These are phyloP conservation scores for Betta splendens DNA, from an alignment of 2,797 vertebrate genomes.

Conservation along the genomic window DNA sequence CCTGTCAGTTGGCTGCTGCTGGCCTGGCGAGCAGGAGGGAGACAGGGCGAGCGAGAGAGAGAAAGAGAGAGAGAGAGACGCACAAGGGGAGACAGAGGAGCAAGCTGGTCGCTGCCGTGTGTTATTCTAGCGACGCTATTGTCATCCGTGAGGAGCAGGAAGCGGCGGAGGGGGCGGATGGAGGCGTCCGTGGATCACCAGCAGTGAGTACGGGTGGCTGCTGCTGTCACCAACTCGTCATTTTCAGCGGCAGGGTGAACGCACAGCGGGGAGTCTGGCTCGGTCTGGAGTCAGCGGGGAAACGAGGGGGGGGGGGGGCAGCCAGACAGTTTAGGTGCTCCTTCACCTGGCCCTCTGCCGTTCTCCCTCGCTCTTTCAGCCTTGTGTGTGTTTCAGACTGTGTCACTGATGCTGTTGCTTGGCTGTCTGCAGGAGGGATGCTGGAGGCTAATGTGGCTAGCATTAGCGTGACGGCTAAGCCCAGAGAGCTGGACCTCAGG, in stretches of 20 bases:
- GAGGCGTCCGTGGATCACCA: slow-evolving; percentile 66
- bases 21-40: slow-evolving; percentile 71
- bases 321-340: slow-evolving; percentile 42
- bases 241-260: slow-evolving; percentile 57
- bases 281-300: slow-evolving; percentile 43
- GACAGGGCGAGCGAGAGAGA: slow-evolving; percentile 54
- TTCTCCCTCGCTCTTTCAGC: slow-evolving; percentile 37
- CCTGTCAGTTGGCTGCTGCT: slow-evolving; percentile 86
- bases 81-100: slow-evolving; percentile 43
- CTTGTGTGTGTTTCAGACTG: slow-evolving; percentile 52
- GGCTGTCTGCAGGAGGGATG: slow-evolving; percentile 88
- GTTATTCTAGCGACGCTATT: slow-evolving; percentile 51
- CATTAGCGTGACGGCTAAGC: slow-evolving; percentile 82
- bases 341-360: slow-evolving; percentile 28
- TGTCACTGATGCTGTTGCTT: slow-evolving; percentile 84
- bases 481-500: slow-evolving; percentile 85
- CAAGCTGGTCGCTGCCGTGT: slow-evolving; percentile 42
- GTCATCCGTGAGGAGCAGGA: slow-evolving; percentile 31
- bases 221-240: slow-evolving; percentile 48
- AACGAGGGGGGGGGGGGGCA: slow-evolving; percentile 31
- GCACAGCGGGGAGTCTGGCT: slow-evolving; percentile 63
- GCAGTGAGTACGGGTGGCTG: slow-evolving; percentile 60
- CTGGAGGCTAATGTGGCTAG: slow-evolving; percentile 86
- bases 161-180: slow-evolving; percentile 44
- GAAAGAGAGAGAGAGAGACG: slow-evolving; percentile 45